Conservation (phyloP, 2,797 vertebrate species). For the Luscinia megarhynchos region DNA sequence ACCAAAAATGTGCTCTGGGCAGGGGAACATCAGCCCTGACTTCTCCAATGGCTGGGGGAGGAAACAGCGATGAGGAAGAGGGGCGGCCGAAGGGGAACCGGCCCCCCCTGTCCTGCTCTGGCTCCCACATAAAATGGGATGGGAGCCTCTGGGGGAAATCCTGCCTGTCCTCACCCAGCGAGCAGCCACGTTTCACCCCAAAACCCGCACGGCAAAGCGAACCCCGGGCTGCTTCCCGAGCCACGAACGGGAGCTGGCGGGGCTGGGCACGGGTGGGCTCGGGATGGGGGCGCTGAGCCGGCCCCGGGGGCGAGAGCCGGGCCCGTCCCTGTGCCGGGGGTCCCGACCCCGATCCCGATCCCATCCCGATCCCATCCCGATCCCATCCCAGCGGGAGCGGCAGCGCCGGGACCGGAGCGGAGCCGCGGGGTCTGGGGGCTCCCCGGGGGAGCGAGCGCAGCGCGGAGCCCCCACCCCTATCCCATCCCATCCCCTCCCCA, state of each 20-base stretch:
- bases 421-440: background rate
- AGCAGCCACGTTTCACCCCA: background rate
- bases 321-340: background rate
- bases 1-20: background rate
- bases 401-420: background rate
- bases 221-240: background rate
- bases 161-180: fast-evolving
- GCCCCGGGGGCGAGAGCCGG: no score
- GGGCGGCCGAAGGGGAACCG: background rate
- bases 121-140: fast-evolving
- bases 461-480: no score
- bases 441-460: no score
- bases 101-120: background rate
- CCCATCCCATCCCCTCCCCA: no score
- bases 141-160: background rate
- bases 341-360: background rate
- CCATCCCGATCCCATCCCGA: background rate
- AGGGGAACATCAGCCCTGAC: background rate
- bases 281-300: background rate
- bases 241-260: background rate
- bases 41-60: background rate
- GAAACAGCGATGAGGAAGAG: background rate
- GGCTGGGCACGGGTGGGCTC: no score
- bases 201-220: background rate
- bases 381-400: background rate